Percentiles rank a stretch among this genome's conserved stretches.
phyloP scores from a whole-genome alignment of 2,113 vertebrate genomes.

The Porphyrio hochstetteri region DNA sequence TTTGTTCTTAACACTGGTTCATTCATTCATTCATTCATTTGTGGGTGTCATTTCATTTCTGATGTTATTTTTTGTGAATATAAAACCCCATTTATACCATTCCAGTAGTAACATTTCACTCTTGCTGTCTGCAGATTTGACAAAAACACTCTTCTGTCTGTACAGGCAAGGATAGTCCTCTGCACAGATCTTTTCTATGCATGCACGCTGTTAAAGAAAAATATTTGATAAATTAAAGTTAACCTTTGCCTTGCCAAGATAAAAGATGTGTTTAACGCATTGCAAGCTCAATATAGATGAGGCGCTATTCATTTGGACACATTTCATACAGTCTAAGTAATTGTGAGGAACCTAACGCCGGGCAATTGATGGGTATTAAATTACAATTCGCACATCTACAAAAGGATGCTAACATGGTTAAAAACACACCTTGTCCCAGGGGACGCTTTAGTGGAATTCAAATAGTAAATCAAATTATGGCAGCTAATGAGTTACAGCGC shows the following conservation, averaged over 20 bases:
- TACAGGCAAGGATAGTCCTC: background rate
- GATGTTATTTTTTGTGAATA: background rate
- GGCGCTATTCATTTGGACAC: background rate
- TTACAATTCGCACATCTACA: background rate
- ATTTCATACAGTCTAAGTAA: background rate
- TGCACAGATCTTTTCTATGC: background rate
- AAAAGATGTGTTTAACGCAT: background rate
- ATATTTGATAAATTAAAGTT: background rate
- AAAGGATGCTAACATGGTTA: background rate
- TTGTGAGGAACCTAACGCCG: background rate
- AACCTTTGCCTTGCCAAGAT: background rate
- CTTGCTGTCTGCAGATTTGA: background rate
- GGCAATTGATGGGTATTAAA: background rate
- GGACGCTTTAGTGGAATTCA: background rate
- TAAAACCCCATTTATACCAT: background rate
- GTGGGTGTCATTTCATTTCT: background rate
- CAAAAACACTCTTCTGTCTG: background rate
- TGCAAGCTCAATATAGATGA: background rate
- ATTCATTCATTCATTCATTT: background rate
- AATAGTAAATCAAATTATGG: conserved; percentile 8
- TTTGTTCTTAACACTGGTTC: background rate
- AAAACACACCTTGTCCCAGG: conserved; percentile 6
- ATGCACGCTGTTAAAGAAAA: background rate
- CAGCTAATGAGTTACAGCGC: background rate
- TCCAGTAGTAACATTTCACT: background rate